Percentiles rank a stretch among this genome's conserved stretches.
phyloP scores from a whole-genome alignment of 2,888 invertebrate genomes.

The Cinara cedri region DNA sequence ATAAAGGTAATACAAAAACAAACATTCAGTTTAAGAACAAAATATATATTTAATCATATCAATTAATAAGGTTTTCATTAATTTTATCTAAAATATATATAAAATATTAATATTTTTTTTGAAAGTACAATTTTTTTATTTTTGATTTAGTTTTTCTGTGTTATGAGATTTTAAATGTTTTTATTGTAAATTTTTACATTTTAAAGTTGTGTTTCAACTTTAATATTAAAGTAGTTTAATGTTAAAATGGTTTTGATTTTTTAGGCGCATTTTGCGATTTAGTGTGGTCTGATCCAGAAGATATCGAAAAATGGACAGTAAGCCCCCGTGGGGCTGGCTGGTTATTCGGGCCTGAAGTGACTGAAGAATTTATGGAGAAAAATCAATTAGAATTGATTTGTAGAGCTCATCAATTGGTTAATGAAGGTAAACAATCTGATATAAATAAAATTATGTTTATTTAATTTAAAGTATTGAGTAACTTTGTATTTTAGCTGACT shows the following conservation, averaged over 20 bases:
- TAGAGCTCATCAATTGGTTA: conserved; percentile 97
- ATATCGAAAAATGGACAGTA: conserved; percentile 89
- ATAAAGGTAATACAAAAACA: conserved; percentile 72
- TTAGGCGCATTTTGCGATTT: conserved; percentile 93
- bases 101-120: not conserved
- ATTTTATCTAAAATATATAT: not conserved
- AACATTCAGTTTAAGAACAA: not conserved
- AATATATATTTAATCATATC: no score
- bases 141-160: not conserved
- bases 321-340: conserved; percentile 97
- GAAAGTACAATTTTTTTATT: not conserved
- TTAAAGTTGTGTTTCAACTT: not conserved
- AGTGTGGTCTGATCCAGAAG: conserved; percentile 99
- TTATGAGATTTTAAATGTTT: not conserved
- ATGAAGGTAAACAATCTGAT: conserved; percentile 77
- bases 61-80: not conserved
- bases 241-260: conserved; percentile 49
- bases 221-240: not conserved
- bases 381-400: conserved; percentile 94
- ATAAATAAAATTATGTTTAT: not conserved
- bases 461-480: conserved; percentile 3
- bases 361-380: conserved; percentile 90
- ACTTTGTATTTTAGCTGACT: no score
- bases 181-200: not conserved
- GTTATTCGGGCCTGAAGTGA: conserved; percentile 94